Conservation (phyloP, 1,140 invertebrate species). For the Trinorchestia longiramus region DNA sequence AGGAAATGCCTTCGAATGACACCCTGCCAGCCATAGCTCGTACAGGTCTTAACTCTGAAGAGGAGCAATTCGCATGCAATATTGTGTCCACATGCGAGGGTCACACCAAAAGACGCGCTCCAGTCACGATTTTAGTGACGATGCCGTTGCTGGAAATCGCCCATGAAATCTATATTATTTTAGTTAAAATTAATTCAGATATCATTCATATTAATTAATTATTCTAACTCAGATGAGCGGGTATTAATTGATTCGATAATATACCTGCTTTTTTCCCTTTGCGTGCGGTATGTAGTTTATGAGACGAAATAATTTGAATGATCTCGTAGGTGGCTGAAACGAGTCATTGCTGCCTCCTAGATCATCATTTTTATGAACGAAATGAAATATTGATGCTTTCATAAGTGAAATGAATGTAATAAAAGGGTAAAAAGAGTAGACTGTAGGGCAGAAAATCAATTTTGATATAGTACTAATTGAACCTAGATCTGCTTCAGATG, state of each 20-base stretch:
- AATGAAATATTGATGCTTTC: not conserved
- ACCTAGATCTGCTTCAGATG: not conserved
- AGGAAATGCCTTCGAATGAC: not conserved
- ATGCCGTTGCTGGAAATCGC: not conserved
- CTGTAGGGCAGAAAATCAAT: not conserved
- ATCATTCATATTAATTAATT: too few relatives aligned
- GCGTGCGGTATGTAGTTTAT: not conserved
- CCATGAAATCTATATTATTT: not conserved
- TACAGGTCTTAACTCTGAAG: not conserved
- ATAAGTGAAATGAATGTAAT: not conserved
- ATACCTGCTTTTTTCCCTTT: not conserved
- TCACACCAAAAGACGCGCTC: not conserved
- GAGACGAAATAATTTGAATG: not conserved
- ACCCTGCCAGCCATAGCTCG: not conserved
- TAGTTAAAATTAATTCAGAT: not conserved
- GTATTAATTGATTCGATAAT: not conserved
- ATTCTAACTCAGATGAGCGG: too few relatives aligned
- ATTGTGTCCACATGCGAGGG: not conserved
- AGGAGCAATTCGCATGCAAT: too few relatives aligned
- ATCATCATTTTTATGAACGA: not conserved
- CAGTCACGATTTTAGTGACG: not conserved
- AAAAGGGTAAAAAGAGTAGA: not conserved
- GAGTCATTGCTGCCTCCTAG: not conserved
- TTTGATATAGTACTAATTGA: not conserved
- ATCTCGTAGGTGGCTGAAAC: too few relatives aligned